A percentile compares a stretch with the other conserved stretches of the same genome.
Evolutionary conservation across 2,113 vertebrate species (phyloP).

Genomic region (Pyrgilauda ruficollis): DNA sequence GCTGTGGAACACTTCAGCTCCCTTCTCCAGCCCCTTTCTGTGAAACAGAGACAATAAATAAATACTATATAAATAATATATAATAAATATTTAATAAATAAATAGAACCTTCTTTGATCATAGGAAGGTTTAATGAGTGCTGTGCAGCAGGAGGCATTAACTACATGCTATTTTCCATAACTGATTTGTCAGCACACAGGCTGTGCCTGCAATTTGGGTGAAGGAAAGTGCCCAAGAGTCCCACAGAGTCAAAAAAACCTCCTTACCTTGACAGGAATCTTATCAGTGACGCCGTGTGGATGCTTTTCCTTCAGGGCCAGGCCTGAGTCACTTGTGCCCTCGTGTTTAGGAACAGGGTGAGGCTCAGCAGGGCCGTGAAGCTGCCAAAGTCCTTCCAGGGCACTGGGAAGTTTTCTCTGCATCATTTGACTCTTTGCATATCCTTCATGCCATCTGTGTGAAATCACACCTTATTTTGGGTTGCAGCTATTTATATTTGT

Average conservation of each 20-base stretch:
- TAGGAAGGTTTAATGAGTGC: not conserved
- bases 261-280: not conserved
- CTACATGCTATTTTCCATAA: not conserved
- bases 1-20: not conserved
- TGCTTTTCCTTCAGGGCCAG: not conserved
- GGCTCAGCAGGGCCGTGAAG: not conserved
- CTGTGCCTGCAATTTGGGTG: not conserved
- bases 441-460: not conserved
- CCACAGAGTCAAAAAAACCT: not conserved
- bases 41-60: not conserved
- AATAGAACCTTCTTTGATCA: not conserved
- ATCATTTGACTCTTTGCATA: not conserved
- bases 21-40: not conserved
- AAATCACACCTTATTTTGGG: not conserved
- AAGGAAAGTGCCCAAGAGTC: not conserved
- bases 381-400: conserved; percentile 8
- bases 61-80: too few species aligned
- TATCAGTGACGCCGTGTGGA: not conserved
- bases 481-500: not conserved
- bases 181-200: not conserved
- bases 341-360: conserved; percentile 43
- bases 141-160: not conserved
- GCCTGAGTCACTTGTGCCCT: not conserved
- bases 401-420: not conserved
- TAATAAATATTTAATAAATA: not conserved